A percentile compares a stretch with the other conserved stretches of the same genome.
Evolutionary conservation across 2,888 invertebrate genomes (phyloP).

Genomic region (Elysia crispata): DNA sequence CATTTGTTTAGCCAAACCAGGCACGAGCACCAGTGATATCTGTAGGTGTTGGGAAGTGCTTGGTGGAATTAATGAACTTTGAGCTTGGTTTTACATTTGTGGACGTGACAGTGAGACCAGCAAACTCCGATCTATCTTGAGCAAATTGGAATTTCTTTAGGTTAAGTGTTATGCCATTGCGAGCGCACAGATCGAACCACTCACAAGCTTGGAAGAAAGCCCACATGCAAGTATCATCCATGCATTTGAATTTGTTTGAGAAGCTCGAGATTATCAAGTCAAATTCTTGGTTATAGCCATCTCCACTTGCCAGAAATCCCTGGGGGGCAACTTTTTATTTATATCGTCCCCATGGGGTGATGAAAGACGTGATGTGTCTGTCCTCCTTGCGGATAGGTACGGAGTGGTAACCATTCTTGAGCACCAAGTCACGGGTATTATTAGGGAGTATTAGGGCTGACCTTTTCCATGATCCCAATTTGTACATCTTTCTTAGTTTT

Average conservation of each 20-base stretch:
- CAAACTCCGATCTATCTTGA: slow-evolving; percentile 55
- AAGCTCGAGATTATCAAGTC: slow-evolving; percentile 60
- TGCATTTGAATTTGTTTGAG: slow-evolving; percentile 61
- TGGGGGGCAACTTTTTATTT: background rate
- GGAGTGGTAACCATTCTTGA: background rate
- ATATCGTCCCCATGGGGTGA: background rate
- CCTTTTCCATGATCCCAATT: slow-evolving; percentile 49
- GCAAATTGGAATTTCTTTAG: slow-evolving; percentile 61
- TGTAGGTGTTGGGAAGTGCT: slow-evolving; percentile 56
- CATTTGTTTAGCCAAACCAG: slow-evolving; percentile 59
- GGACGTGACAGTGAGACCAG: slow-evolving; percentile 57
- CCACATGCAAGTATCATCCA: slow-evolving; percentile 44
- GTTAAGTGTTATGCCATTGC: slow-evolving; percentile 58
- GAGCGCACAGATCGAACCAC: slow-evolving; percentile 57
- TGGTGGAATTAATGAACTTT: slow-evolving; percentile 52
- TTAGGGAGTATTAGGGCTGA: slow-evolving; percentile 25
- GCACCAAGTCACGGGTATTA: background rate
- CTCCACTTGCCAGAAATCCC: background rate
- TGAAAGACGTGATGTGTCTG: slow-evolving; percentile 34
- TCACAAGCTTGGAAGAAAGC: slow-evolving; percentile 47
- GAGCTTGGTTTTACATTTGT: slow-evolving; percentile 53
- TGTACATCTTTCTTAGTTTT: background rate
- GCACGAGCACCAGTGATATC: slow-evolving; percentile 56
- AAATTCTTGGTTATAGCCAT: slow-evolving; percentile 35
- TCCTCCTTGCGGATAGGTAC: background rate